Base-by-base conservation (phyloP, 2,888 invertebrate species). In the Nebria brevicollis region DNA sequence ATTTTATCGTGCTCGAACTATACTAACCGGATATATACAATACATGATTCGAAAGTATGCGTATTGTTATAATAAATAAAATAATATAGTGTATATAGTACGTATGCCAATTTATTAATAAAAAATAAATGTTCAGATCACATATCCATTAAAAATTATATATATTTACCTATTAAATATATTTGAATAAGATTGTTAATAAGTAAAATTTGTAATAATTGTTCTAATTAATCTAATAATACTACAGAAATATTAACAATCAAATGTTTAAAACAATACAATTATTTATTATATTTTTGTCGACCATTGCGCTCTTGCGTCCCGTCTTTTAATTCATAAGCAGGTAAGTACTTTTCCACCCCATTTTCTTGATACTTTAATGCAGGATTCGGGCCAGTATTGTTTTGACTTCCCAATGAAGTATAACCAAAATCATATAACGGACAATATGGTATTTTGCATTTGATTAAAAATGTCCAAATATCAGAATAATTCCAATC, bases 351-450 rank as follows among this genome's bases (percentile, higher is more conserved):
- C 41, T 88, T 85, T 81, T 88, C 88, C 82, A 86, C 87, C 65
- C 89, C 93, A 85, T 87, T 88, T 85, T 93, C 91, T 15, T 88
- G 87, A 83, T 89, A 90, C 66, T 90, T 89, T 78, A 97, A 89
- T 26, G 93, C 90, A 0, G 95, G 95, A 90, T 98, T 98, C 0
- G 93, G 95, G 82, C 92, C 88, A 0, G 98, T 98, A 88, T 97
- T 96, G 66, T 92, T 90, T 82, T 92, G 91, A 87, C 94, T 94
- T 75, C 97, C 98, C 85, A 98, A 91, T 42, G 98, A 98, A 0
- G 98, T 97, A 87, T 95, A 97, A 90, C 99, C 99, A 87, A 91
- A 89, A 87, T 98, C 95, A 88, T 99, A 99, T 0, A 99, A 91
- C 64, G 91, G 90, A 88, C 99, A 99, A 87, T 98, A 99, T 26